Conservation (phyloP, 2,888 invertebrate genomes). For the Cryptocheilus praepositus region DNA sequence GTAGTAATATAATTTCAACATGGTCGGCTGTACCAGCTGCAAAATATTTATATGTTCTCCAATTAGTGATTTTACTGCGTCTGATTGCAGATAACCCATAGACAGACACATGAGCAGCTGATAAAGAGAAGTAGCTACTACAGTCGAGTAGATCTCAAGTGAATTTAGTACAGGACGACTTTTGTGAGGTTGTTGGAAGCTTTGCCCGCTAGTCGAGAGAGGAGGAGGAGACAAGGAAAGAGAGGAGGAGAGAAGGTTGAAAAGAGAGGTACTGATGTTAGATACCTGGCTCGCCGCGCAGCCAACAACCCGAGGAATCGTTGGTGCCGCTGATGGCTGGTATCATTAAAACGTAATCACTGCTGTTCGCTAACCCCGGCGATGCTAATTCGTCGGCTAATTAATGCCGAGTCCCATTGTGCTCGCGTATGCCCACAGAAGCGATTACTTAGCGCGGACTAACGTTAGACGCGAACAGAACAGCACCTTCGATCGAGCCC, state of each 20-base stretch:
- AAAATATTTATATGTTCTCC: too few relatives aligned
- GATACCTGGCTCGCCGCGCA: constrained; percentile 36
- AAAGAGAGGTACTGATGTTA: constrained; percentile 49
- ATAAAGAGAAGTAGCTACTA: too few relatives aligned
- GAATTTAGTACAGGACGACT: constrained; percentile 27
- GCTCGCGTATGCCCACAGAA: constrained; percentile 52
- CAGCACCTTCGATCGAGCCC: constrained; percentile 30
- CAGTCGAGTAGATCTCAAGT: constrained; percentile 28
- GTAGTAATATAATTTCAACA: too few relatives aligned
- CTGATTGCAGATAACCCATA: too few relatives aligned
- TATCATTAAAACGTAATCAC: constrained; percentile 73
- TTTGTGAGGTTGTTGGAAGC: neutral
- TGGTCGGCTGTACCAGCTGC: too few relatives aligned
- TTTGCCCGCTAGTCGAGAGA: neutral
- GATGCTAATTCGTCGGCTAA: constrained; percentile 72
- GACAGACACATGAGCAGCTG: too few relatives aligned
- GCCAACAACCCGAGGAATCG: constrained; percentile 56
- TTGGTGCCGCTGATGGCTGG: constrained; percentile 52
- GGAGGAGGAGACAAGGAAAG: constrained; percentile 5
- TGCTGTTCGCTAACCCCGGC: constrained; percentile 63
- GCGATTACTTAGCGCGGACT: constrained; percentile 36
- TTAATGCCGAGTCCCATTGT: constrained; percentile 71
- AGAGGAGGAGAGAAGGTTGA: constrained; percentile 24
- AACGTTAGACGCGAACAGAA: constrained; percentile 16
- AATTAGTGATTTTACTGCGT: too few relatives aligned